phyloP scores from a whole-genome alignment of 2,888 invertebrate genomes.

The Drosophila infuscata region DNA sequence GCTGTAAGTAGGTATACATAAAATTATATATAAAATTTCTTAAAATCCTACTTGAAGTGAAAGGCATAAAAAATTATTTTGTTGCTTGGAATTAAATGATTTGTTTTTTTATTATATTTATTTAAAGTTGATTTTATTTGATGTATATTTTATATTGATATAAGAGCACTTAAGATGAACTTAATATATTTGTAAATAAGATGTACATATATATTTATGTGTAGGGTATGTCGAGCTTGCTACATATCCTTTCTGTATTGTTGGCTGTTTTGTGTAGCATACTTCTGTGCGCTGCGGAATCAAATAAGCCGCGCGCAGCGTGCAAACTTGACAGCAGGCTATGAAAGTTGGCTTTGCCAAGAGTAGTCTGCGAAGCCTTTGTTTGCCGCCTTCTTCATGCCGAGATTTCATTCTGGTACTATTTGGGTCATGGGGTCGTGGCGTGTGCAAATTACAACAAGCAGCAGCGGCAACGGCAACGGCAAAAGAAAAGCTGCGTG shows the following conservation, averaged over 20 bases:
- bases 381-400: constrained; percentile 53
- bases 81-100: background rate
- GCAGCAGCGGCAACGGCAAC: constrained; percentile 11
- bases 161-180: background rate
- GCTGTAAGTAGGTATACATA: background rate
- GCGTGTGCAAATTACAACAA: constrained; percentile 75
- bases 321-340: constrained; percentile 60
- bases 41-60: background rate
- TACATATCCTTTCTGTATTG: background rate
- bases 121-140: background rate
- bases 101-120: background rate
- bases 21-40: background rate
- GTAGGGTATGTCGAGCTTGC: constrained; percentile 28
- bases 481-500: constrained; percentile 59
- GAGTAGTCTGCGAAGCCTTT: constrained; percentile 32
- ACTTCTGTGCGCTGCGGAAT: constrained; percentile 60
- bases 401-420: constrained; percentile 49
- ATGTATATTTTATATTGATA: background rate
- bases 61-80: background rate
- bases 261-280: constrained; percentile 32
- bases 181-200: background rate
- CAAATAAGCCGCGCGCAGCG: constrained; percentile 69
- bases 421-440: constrained; percentile 77
- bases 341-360: constrained; percentile 64
- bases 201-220: background rate